Percentiles rank a stretch among this genome's conserved stretches.
These are phyloP conservation scores for Conomelus anceps DNA, from an alignment of 2,888 invertebrate species.

Conservation along the genomic window DNA sequence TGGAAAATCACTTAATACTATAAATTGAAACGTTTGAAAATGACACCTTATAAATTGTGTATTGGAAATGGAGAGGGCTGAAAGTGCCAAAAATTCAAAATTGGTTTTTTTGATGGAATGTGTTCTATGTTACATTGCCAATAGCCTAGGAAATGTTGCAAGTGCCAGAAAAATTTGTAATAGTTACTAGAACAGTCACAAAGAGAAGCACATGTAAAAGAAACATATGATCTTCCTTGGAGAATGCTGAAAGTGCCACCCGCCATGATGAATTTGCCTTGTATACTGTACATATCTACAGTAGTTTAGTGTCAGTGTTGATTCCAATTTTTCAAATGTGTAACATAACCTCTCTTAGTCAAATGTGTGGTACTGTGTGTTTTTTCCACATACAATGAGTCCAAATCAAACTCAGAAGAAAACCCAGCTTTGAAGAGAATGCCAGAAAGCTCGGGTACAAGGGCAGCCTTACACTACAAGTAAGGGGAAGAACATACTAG, in stretches of 20 bases:
- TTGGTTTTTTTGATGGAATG: background rate
- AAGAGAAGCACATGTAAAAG: slow-evolving; percentile 8
- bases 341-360: no score
- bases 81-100: slow-evolving; percentile 16
- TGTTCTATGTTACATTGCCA: background rate
- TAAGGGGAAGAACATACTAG: no score
- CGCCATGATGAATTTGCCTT: slow-evolving; percentile 22
- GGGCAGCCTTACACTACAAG: no score
- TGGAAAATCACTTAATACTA: no score
- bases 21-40: no score
- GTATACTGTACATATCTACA: background rate
- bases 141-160: background rate
- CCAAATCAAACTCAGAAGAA: no score
- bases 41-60: background rate
- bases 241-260: slow-evolving; percentile 15
- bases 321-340: no score
- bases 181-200: background rate
- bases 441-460: no score
- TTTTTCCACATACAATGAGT: no score
- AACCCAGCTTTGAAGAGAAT: no score
- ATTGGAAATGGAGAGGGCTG: slow-evolving; percentile 16
- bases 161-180: background rate
- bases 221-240: background rate
- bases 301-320: background rate
- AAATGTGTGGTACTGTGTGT: no score